Conservation (phyloP, 2,888 invertebrate genomes). For the Choristoneura rosaceana region DNA sequence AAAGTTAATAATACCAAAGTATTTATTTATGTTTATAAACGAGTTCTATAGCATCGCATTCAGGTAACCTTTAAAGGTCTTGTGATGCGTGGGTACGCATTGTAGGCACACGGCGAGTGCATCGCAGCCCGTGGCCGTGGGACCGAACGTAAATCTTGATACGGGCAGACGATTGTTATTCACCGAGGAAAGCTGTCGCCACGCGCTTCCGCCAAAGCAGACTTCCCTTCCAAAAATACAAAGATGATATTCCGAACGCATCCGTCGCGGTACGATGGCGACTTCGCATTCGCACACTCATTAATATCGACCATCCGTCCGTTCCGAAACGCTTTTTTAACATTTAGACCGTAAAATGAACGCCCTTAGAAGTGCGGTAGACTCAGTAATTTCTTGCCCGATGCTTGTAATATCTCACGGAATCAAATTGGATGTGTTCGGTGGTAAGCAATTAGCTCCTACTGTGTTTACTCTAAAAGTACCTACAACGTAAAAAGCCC, state of each 20-base stretch:
- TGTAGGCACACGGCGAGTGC: slow-evolving; percentile 54
- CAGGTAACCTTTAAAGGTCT: slow-evolving; percentile 70
- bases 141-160: slow-evolving; percentile 55
- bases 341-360: slow-evolving; percentile 51
- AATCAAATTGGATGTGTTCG: slow-evolving; percentile 13
- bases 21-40: slow-evolving; percentile 59
- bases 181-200: slow-evolving; percentile 71
- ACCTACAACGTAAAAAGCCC: slow-evolving; percentile 7
- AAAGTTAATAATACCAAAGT: slow-evolving; percentile 23
- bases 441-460: slow-evolving; percentile 22
- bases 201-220: slow-evolving; percentile 67
- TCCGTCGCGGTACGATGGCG: slow-evolving; percentile 64
- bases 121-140: slow-evolving; percentile 62
- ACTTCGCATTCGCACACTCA: slow-evolving; percentile 62
- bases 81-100: slow-evolving; percentile 51
- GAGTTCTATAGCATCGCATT: slow-evolving; percentile 59
- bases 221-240: slow-evolving; percentile 74
- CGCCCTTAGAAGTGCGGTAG: slow-evolving; percentile 53
- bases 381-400: slow-evolving; percentile 11
- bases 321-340: slow-evolving; percentile 46
- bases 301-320: slow-evolving; percentile 54
- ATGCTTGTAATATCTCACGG: slow-evolving; percentile 15
- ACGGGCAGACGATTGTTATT: slow-evolving; percentile 65
- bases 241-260: slow-evolving; percentile 69
- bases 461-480: slow-evolving; percentile 12